Conservation (phyloP, 1,140 invertebrate species). For the Zaprionus gabonicus region DNA sequence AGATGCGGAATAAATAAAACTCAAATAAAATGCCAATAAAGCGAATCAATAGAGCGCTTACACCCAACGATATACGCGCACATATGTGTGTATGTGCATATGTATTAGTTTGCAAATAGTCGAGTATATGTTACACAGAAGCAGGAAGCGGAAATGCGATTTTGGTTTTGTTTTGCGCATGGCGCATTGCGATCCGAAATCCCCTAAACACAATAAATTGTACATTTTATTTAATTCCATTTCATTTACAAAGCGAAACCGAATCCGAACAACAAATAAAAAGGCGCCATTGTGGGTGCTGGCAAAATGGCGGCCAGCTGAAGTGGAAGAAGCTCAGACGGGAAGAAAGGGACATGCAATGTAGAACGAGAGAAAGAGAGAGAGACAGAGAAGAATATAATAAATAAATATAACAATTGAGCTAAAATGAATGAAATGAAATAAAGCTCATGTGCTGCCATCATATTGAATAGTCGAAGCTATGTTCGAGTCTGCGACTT, state of each 20-base stretch:
- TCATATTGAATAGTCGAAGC: neutral
- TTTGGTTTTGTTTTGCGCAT: conserved; percentile 61
- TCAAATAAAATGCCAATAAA: conserved; percentile 75
- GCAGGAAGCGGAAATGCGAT: conserved; percentile 76
- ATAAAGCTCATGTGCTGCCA: conserved; percentile 48
- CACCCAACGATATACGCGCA: neutral
- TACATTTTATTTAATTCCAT: conserved; percentile 82
- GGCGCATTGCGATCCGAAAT: conserved; percentile 63
- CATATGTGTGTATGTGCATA: neutral
- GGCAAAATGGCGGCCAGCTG: conserved; percentile 27
- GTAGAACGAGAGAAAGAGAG: conserved; percentile 11
- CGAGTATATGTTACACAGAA: conserved; percentile 71
- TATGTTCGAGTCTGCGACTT: conserved; percentile 6
- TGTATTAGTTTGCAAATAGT: conserved; percentile 17
- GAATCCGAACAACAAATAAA: conserved; percentile 64
- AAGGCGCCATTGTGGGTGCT: conserved; percentile 59
- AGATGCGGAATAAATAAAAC: conserved; percentile 36
- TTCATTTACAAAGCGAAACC: conserved; percentile 79
- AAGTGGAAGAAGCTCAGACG: neutral
- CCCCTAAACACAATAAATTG: conserved; percentile 82
- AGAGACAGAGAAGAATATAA: conserved; percentile 37
- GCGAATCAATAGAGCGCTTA: conserved; percentile 28
- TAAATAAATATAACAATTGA: conserved; percentile 78
- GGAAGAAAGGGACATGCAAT: neutral
- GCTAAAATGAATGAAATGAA: conserved; percentile 67